phyloP scores from a whole-genome alignment of 2,888 invertebrate species.

The Caenorhabditis imperialis region DNA sequence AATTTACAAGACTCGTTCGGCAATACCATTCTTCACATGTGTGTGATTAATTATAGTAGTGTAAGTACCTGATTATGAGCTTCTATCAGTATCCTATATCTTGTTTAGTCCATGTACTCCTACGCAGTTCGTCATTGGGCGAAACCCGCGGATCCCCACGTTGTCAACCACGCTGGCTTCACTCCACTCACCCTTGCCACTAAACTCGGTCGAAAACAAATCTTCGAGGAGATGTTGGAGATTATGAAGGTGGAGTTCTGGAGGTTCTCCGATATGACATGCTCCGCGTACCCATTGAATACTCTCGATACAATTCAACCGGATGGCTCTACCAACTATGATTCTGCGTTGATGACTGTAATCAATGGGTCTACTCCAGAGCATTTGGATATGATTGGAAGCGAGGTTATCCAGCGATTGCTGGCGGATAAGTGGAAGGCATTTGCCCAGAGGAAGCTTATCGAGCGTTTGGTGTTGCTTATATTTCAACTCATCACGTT shows the following conservation, averaged over 20 bases:
- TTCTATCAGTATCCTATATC: too few relatives aligned
- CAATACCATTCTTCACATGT: slow-evolving; percentile 99
- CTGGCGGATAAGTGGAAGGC: slow-evolving; percentile 99
- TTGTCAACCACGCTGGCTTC: slow-evolving; percentile 89
- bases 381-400: slow-evolving; percentile 98
- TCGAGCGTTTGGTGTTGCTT: slow-evolving; percentile 90
- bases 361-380: slow-evolving; percentile 96
- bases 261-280: slow-evolving; percentile 98
- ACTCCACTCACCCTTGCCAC: slow-evolving; percentile 96
- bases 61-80: too few relatives aligned
- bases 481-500: slow-evolving; percentile 89
- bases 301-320: slow-evolving; percentile 94
- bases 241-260: slow-evolving; percentile 89
- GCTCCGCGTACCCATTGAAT: slow-evolving; percentile 96
- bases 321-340: slow-evolving; percentile 97
- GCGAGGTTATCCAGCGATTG: slow-evolving; percentile 95
- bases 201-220: slow-evolving; percentile 93
- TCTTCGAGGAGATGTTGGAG: slow-evolving; percentile 98
- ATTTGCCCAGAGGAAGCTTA: slow-evolving; percentile 94
- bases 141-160: slow-evolving; percentile 91
- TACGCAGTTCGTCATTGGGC: slow-evolving; percentile 96
- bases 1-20: slow-evolving; percentile 95
- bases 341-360: slow-evolving; percentile 96
- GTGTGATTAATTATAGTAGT: slow-evolving; percentile 96
- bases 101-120: slow-evolving; percentile 83